Evolutionary conservation across 1,140 invertebrate genomes (phyloP).

Genomic region (Proctacanthus coquilletti): DNA sequence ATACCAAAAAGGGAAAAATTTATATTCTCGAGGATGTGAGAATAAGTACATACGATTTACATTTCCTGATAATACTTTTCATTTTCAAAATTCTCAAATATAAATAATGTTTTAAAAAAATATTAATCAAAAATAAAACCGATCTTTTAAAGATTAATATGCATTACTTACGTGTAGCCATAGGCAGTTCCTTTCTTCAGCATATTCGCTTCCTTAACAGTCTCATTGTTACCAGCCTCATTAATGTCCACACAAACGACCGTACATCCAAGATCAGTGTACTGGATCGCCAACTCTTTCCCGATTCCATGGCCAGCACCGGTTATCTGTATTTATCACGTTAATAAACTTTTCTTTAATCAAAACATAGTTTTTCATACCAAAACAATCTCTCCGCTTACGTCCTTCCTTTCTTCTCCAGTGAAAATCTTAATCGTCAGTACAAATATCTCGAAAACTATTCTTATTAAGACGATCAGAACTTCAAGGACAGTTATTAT

Average conservation of each 20-base stretch:
- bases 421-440: too few species aligned
- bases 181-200: conserved; percentile 32
- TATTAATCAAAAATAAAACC: too few species aligned
- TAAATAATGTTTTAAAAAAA: neutral
- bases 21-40: too few species aligned
- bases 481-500: too few species aligned
- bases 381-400: conserved; percentile 47
- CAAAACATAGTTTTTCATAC: conserved; percentile 22
- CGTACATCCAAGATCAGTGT: conserved; percentile 56
- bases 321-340: conserved; percentile 63
- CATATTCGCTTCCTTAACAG: conserved; percentile 39
- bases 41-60: too few species aligned
- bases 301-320: conserved; percentile 86
- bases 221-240: conserved; percentile 46
- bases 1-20: too few species aligned
- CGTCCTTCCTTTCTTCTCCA: conserved; percentile 39
- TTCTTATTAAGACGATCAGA: too few species aligned
- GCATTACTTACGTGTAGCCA: conserved; percentile 36
- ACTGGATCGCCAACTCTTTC: conserved; percentile 62
- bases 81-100: neutral
- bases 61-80: neutral
- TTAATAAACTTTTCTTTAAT: conserved; percentile 1
- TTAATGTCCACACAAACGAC: conserved; percentile 85
- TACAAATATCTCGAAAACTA: too few species aligned
- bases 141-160: neutral